Conservation (phyloP, 2,797 vertebrate species). For the Poeciliopsis presidionis region DNA sequence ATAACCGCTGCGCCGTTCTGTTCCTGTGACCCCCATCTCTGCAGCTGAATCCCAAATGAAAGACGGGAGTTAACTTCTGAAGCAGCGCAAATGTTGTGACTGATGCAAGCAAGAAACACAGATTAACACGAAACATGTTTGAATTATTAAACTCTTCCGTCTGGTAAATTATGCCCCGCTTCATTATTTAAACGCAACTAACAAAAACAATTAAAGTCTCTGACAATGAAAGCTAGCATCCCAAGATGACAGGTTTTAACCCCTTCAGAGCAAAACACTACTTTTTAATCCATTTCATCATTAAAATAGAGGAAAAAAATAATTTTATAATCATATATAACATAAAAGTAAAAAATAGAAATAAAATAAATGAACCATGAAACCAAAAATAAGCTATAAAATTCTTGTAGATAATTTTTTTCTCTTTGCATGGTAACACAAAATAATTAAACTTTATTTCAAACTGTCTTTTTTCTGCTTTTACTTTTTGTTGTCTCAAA, state of each 20-base stretch:
- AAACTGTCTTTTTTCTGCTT: too few species aligned
- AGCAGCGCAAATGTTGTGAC: constrained; percentile 46
- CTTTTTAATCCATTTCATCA: too few species aligned
- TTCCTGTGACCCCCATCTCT: constrained; percentile 44
- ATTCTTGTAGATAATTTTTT: too few species aligned
- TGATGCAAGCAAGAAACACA: constrained; percentile 46
- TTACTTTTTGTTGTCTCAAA: too few species aligned
- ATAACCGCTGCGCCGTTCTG: constrained; percentile 42
- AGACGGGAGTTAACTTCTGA: constrained; percentile 54
- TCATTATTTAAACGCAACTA: constrained; percentile 60
- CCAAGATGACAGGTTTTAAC: neutral
- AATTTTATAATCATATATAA: too few species aligned
- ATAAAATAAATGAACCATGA: too few species aligned
- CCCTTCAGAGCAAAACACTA: too few species aligned
- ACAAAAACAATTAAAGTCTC: constrained; percentile 25
- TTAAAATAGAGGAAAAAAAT: too few species aligned
- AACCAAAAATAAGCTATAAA: too few species aligned
- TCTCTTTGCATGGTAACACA: too few species aligned
- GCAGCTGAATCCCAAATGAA: constrained; percentile 45
- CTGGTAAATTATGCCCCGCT: constrained; percentile 42
- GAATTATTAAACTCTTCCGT: constrained; percentile 62
- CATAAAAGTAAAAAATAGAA: too few species aligned
- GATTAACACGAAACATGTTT: constrained; percentile 35
- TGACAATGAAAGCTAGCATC: constrained; percentile 36
- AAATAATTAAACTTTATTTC: too few species aligned